phyloP scores from a whole-genome alignment of 2,888 invertebrate species.

The Teinopalpus imperialis region DNA sequence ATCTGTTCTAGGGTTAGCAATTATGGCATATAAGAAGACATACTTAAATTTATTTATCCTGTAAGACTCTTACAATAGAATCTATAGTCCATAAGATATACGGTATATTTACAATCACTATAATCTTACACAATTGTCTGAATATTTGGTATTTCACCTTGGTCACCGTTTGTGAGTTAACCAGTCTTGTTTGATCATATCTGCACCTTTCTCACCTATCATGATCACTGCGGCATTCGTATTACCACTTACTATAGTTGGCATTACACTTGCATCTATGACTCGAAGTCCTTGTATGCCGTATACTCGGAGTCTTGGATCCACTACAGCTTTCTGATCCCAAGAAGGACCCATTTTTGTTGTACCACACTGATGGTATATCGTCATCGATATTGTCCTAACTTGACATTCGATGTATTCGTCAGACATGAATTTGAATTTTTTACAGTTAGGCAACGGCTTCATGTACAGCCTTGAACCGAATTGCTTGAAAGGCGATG shows the following conservation, averaged over 20 bases:
- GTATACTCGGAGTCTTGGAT: slow-evolving; percentile 88
- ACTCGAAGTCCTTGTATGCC: slow-evolving; percentile 90
- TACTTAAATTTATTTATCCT: no score
- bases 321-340: slow-evolving; percentile 91
- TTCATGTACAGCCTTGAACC: slow-evolving; percentile 88
- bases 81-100: no score
- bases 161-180: slow-evolving; percentile 63
- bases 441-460: slow-evolving; percentile 90
- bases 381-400: slow-evolving; percentile 93
- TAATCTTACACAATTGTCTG: slow-evolving; percentile 11
- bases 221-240: slow-evolving; percentile 96
- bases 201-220: slow-evolving; percentile 95
- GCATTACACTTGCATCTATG: slow-evolving; percentile 94
- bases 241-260: slow-evolving; percentile 93
- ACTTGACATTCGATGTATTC: slow-evolving; percentile 94
- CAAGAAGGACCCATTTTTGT: slow-evolving; percentile 93
- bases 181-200: slow-evolving; percentile 94
- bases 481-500: slow-evolving; percentile 90
- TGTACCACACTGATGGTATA: slow-evolving; percentile 94
- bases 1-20: no score
- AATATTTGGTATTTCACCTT: slow-evolving; percentile 16
- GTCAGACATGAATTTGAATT: slow-evolving; percentile 87
- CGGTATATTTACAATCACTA: slow-evolving; percentile 12
- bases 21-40: no score
- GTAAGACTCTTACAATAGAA: no score